Evolutionary conservation across 2,888 invertebrate genomes (phyloP).

Genomic region (Myopa testacea): DNA sequence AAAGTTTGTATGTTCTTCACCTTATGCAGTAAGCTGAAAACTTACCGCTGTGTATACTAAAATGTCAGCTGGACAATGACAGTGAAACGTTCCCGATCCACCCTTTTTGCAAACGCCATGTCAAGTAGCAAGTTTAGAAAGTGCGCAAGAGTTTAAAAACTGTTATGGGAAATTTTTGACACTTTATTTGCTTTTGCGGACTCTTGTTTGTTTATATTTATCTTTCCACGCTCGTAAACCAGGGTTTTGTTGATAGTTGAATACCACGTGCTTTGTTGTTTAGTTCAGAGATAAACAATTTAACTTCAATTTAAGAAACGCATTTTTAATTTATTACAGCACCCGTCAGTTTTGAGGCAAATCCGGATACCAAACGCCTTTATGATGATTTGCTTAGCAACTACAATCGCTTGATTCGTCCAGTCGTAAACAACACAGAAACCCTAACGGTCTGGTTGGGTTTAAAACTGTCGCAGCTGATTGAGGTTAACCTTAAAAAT

Average conservation of each 20-base stretch:
- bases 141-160: conserved; percentile 50
- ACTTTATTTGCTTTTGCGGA: not conserved
- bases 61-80: conserved; percentile 43
- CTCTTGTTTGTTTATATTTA: conserved; percentile 25
- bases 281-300: no score
- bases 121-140: not conserved
- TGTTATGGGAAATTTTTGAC: conserved; percentile 56
- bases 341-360: conserved; percentile 76
- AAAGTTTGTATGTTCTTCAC: not conserved
- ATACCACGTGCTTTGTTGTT: conserved; percentile 8
- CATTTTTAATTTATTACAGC: conserved; percentile 49
- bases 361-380: conserved; percentile 93
- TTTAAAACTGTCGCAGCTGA: conserved; percentile 88
- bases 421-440: conserved; percentile 92
- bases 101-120: conserved; percentile 10
- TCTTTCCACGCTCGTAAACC: conserved; percentile 19
- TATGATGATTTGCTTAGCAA: conserved; percentile 96
- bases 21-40: conserved; percentile 33
- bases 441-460: conserved; percentile 92
- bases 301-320: not conserved
- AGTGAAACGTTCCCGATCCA: not conserved
- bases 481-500: conserved; percentile 92
- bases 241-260: not conserved
- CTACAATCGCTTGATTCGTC: conserved; percentile 94
- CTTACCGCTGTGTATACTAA: conserved; percentile 35